Conservation (phyloP, 2,888 invertebrate species). For the Aspidiotus destructor region DNA sequence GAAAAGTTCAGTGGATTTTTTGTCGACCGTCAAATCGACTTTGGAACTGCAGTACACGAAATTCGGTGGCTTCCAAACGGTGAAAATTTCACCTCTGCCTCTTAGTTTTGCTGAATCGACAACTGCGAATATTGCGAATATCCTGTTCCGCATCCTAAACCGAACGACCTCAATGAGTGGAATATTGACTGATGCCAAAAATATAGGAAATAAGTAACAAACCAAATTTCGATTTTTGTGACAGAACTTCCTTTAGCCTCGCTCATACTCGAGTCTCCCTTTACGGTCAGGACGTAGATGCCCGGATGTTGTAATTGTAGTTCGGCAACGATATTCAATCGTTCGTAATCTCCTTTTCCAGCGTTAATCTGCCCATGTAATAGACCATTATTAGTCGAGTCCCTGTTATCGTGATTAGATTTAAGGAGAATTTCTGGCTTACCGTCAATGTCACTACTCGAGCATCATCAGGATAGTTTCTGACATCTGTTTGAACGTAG, state of each 20-base stretch:
- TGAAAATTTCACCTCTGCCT: constrained; percentile 32
- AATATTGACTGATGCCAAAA: background rate
- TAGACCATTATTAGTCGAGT: background rate
- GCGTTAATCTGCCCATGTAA: constrained; percentile 26
- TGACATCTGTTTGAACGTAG: constrained; percentile 34
- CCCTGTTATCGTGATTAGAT: background rate
- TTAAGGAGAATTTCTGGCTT: background rate
- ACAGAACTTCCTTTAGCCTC: constrained; percentile 24
- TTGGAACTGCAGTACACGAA: constrained; percentile 25
- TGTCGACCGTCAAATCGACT: constrained; percentile 27
- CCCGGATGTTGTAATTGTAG: constrained; percentile 34
- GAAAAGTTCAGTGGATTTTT: constrained; percentile 23
- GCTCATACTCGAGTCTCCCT: constrained; percentile 33
- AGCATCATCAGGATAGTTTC: constrained; percentile 6
- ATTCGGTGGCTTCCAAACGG: constrained; percentile 26
- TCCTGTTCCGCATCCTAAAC: constrained; percentile 32
- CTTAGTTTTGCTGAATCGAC: constrained; percentile 30
- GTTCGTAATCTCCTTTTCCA: constrained; percentile 26
- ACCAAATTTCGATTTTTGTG: constrained; percentile 34
- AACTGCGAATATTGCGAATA: constrained; percentile 29
- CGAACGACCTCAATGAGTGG: background rate
- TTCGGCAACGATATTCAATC: constrained; percentile 32
- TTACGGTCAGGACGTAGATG: constrained; percentile 32
- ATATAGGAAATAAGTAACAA: background rate
- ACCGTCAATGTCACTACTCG: constrained; percentile 18